Base-by-base conservation (phyloP, 1,140 invertebrate species). In the Carcinoscorpius rotundicauda region DNA sequence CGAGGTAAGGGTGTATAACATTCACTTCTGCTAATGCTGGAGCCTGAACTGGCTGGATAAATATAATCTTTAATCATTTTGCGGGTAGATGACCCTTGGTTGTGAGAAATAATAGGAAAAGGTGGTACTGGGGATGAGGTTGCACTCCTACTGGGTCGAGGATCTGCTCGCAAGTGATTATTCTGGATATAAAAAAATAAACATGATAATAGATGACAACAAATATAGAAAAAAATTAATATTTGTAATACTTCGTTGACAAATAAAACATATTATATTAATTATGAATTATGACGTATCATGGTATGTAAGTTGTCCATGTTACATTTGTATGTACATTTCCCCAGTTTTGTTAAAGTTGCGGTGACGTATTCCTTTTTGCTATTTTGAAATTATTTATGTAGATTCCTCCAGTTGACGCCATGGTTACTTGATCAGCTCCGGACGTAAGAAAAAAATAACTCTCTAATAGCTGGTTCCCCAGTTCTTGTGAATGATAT, bases 21-120 rank as follows among this genome's bases (percentile, higher is more conserved):
- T 5, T 69, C 52, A 57, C 72, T 72, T 52, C 68, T 73, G 11
- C 70, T 70, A 0, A 72, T 60, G 49, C 72, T 72, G 2, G 72
- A 73, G 58, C 73, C 72, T 29, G 72, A 71, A 62, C 72, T 73
- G 9, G 66, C 67, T 4, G 72, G 72, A 52, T 70, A 66, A 29
- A 64, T 71, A 49, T 64, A 61, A 4, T 71, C 69, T 57, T 68
- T 65, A 61, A 68, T 66, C 58, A 71, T 63, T 8, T 67, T 64
- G 29, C 68, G 58, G 5, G 61, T 65, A 9, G 66, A 66, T 9
- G 65, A 67, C 3, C 61, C 58, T 55, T 66, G 63, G 29, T 63
- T 55, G 51, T 65, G 68, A 52, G 29, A 29, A 29, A 69, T 51
- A 10, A 65, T 59, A 3, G 65, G 69, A n/a, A 70, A 49, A 6